Conservation (phyloP, 2,888 invertebrate species). For the Carpatolechia fugitivella region DNA sequence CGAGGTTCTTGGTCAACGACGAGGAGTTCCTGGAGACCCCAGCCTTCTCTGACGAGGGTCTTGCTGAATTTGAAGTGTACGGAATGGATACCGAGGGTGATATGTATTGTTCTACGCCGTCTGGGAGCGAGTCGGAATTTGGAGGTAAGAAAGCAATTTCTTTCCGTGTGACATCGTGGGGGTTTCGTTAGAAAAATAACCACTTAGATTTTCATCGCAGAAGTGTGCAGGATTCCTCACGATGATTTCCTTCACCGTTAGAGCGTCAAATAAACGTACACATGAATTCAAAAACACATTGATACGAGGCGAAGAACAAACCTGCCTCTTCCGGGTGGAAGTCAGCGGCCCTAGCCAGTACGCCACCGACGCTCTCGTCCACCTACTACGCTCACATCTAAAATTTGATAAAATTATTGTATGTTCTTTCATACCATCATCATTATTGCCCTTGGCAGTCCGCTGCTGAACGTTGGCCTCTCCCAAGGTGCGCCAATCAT, state of each 20-base stretch:
- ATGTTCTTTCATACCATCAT: too few relatives aligned
- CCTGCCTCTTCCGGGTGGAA: too few relatives aligned
- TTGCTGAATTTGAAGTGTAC: slow-evolving; percentile 1
- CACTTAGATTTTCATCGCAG: not conserved
- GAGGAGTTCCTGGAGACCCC: not conserved
- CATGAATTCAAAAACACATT: too few relatives aligned
- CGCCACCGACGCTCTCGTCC: too few relatives aligned
- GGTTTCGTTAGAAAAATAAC: not conserved
- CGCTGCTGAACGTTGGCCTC: too few relatives aligned
- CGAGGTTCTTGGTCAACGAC: not conserved
- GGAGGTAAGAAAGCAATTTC: not conserved
- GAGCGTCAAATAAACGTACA: too few relatives aligned
- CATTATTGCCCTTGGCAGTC: too few relatives aligned
- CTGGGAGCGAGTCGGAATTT: slow-evolving; percentile 1
- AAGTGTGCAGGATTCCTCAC: not conserved
- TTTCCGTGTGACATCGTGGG: not conserved
- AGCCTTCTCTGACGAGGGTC: not conserved
- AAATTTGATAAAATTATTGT: too few relatives aligned
- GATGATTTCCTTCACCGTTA: slow-evolving; percentile 1
- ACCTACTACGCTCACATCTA: too few relatives aligned
- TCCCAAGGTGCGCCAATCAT: too few relatives aligned
- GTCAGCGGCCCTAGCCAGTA: too few relatives aligned
- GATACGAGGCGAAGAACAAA: too few relatives aligned
- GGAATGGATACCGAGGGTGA: slow-evolving; percentile 3
- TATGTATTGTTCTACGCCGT: slow-evolving; percentile 7